Conservation (phyloP, 2,113 vertebrate genomes). For the Sebastes fasciatus region DNA sequence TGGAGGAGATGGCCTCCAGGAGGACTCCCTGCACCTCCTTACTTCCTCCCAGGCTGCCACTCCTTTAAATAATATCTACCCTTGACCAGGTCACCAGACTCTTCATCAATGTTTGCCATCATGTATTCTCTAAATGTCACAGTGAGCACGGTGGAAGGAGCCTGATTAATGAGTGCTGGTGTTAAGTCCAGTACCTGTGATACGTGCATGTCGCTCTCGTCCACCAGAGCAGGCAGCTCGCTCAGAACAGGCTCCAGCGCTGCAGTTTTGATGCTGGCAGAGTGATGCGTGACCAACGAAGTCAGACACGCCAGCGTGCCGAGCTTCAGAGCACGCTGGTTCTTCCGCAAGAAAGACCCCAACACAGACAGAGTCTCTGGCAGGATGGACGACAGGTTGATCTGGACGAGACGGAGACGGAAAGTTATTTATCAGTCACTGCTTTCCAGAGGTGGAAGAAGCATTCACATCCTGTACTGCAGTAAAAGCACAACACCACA, state of each 20-base stretch:
- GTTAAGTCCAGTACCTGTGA: slow-evolving; percentile 84
- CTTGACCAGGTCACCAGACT: too few species aligned
- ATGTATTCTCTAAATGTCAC: too few species aligned
- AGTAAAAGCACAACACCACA: too few species aligned
- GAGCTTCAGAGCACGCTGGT: slow-evolving; percentile 90
- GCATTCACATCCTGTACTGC: too few species aligned
- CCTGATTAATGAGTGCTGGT: not conserved
- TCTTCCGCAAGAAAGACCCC: slow-evolving; percentile 93
- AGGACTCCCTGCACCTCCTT: slow-evolving; percentile 90
- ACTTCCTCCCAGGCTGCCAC: slow-evolving; percentile 85
- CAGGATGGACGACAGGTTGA: slow-evolving; percentile 88
- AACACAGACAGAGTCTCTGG: slow-evolving; percentile 88
- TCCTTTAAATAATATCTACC: too few species aligned
- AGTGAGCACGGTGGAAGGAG: not conserved
- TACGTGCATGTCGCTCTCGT: slow-evolving; percentile 92
- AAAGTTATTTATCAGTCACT: too few species aligned
- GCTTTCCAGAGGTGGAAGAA: not conserved
- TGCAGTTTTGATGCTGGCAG: slow-evolving; percentile 85
- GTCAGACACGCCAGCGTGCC: slow-evolving; percentile 89
- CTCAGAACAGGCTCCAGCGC: slow-evolving; percentile 86
- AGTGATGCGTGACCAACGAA: slow-evolving; percentile 88
- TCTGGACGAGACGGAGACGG: slow-evolving; percentile 14
- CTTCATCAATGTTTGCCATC: too few species aligned
- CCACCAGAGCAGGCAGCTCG: slow-evolving; percentile 90
- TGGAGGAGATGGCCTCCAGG: slow-evolving; percentile 90